Evolutionary conservation across 2,797 vertebrate genomes (phyloP), one percentile per base, ranked within the genome.

Genomic region (Poecilia picta): DNA sequence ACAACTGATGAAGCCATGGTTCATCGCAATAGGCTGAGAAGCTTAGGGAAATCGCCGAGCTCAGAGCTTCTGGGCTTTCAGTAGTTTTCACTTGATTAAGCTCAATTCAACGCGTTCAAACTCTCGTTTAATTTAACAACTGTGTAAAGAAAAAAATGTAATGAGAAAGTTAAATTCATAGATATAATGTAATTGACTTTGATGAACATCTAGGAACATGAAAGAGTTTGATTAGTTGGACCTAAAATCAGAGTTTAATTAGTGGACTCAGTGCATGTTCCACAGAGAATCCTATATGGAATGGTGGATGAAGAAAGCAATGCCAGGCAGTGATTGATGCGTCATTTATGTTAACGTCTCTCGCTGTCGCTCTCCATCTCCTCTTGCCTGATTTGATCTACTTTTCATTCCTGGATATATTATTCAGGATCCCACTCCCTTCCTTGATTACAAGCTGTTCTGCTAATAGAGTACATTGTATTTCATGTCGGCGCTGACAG

Each of bases 41-140:
- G 88, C 90, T 94, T 86, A 93, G 92, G 83, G 82, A 94, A 93
- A 95, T 92, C 94, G 94, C 93, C 83, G 90, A 87, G 88, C 82
- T 89, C 84, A 84, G 89, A 94, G 93, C 94, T 94, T 93, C 80
- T 82, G 93, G 95, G 93, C 94, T 95, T 95, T 93, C 47, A 88
- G 88, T 92, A 91, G 90, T 94, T 96, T 95, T 93, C 93, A 95
- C 94, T 96, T 95, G 94, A 96, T 96, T 95, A 95, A 95, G 92
- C 92, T 84, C 68, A 77, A 90, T 90, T 94, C 91, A 88, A 87
- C 89, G 85, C 79, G 86, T 92, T 90, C 85, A 79, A 49, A 89
- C 88, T 91, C 92, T 88, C 43, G 70, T 91, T 93, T 94, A 95
- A 95, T 95, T 96, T 94, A 90, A 93, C 89, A 95, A 94, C 85